These are phyloP conservation scores for Willisornis vidua DNA, from an alignment of 2,113 vertebrate genomes.

Conservation along the genomic window DNA sequence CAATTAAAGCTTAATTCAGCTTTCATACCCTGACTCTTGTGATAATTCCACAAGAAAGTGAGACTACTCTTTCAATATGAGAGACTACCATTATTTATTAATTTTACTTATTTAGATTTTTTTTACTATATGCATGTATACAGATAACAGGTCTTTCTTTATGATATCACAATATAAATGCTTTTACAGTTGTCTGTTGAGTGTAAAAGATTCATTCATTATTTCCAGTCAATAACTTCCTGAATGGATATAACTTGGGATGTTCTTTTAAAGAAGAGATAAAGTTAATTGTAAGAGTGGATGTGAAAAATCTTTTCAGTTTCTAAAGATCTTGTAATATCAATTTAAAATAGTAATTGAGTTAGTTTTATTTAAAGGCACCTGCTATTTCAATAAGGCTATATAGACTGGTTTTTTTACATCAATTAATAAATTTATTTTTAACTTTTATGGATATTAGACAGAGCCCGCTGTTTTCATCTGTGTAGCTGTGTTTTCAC, in stretches of 20 bases:
- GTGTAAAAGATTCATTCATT: neutral
- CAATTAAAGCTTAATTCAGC: neutral
- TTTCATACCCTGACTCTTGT: neutral
- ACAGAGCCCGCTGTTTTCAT: neutral
- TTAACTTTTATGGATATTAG: neutral
- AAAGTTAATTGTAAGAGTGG: neutral
- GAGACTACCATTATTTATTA: neutral
- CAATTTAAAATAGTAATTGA: neutral
- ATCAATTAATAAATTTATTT: neutral
- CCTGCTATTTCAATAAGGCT: neutral
- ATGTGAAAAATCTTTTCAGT: neutral
- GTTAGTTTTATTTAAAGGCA: neutral
- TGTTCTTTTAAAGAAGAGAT: neutral
- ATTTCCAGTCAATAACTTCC: neutral
- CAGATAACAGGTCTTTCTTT: neutral
- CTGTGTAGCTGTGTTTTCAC: neutral
- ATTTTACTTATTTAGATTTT: neutral
- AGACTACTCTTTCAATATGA: neutral
- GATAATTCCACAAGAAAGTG: neutral
- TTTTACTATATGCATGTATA: neutral
- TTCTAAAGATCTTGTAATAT: neutral
- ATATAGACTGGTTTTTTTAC: neutral
- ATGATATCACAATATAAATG: neutral
- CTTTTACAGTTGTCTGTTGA: neutral
- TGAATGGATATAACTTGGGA: neutral